phyloP scores from a whole-genome alignment of 2,797 vertebrate genomes.

The Gymnoscopelus braueri region DNA sequence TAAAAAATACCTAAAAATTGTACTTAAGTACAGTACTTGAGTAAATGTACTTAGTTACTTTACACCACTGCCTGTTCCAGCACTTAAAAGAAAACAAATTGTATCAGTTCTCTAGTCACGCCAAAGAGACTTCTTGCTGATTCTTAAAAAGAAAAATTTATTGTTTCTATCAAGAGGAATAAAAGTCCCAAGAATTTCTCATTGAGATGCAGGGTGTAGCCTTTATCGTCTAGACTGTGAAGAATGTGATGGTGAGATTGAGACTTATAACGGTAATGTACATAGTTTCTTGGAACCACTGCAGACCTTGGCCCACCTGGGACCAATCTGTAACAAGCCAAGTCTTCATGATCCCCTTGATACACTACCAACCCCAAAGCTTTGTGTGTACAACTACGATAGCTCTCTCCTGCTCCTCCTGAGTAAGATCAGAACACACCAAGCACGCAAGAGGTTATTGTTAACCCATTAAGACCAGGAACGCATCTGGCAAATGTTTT shows the following conservation, averaged over 20 bases:
- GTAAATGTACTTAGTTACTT: no score
- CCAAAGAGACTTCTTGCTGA: conserved; percentile 1
- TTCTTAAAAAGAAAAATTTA: conserved; percentile 10
- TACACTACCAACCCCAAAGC: conserved; percentile 27
- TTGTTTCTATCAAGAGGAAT: conserved; percentile 23
- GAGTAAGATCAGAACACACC: conserved; percentile 15
- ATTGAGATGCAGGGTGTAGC: conserved; percentile 19
- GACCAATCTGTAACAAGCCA: conserved; percentile 37
- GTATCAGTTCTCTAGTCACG: conserved; percentile 8
- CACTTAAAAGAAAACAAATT: conserved; percentile 19
- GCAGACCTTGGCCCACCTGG: conserved; percentile 44
- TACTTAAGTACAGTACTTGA: no score
- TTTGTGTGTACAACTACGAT: background rate
- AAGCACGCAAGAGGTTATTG: conserved; percentile 8
- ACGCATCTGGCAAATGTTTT: no score
- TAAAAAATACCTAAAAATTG: no score
- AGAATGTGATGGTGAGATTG: conserved; percentile 21
- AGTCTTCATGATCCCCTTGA: conserved; percentile 55
- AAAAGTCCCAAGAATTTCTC: conserved; percentile 7
- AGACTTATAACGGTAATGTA: conserved; percentile 13
- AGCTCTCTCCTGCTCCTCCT: conserved; percentile 23
- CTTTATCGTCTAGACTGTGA: conserved; percentile 10
- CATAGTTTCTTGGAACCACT: background rate
- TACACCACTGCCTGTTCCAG: conserved; percentile 8
- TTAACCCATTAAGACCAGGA: no score